A percentile compares a stretch with the other conserved stretches of the same genome.
These are phyloP conservation scores for Orycteropus afer DNA, from an alignment of 2,113 vertebrate genomes.

Conservation along the genomic window DNA sequence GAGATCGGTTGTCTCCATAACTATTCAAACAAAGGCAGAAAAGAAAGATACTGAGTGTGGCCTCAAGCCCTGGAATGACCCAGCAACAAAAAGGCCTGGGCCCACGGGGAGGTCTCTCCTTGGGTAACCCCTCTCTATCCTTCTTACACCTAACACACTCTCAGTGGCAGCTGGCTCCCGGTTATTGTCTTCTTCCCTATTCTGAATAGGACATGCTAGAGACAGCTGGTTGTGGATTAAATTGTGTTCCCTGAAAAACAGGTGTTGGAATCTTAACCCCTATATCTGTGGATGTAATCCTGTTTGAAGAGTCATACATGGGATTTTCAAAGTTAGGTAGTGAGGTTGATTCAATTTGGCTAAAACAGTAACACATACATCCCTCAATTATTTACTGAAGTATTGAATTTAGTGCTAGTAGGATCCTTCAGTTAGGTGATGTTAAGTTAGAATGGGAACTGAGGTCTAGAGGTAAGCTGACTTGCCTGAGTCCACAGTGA, in stretches of 20 bases:
- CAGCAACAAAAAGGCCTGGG: rapidly evolving
- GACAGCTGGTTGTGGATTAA: neutral
- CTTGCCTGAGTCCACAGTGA: neutral
- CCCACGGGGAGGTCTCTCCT: neutral
- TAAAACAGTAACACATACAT: neutral
- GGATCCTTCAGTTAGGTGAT: neutral
- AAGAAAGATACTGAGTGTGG: neutral
- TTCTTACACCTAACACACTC: neutral
- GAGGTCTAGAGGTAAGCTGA: neutral
- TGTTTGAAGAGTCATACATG: neutral
- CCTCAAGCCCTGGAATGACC: neutral
- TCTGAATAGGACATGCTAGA: neutral
- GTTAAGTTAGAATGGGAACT: neutral
- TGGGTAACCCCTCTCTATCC: neutral
- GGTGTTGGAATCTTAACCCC: neutral
- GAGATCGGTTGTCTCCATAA: neutral
- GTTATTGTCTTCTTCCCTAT: neutral
- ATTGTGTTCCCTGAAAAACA: neutral
- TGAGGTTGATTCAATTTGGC: neutral
- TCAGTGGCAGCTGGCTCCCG: rapidly evolving
- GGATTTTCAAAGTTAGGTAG: neutral
- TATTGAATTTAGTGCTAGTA: neutral
- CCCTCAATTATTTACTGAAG: neutral
- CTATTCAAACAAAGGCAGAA: neutral
- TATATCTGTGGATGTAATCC: neutral